Percentiles rank a stretch among this genome's conserved stretches.
Conservation (phyloP, 2,797 vertebrate species). For the Poeciliopsis infans region DNA sequence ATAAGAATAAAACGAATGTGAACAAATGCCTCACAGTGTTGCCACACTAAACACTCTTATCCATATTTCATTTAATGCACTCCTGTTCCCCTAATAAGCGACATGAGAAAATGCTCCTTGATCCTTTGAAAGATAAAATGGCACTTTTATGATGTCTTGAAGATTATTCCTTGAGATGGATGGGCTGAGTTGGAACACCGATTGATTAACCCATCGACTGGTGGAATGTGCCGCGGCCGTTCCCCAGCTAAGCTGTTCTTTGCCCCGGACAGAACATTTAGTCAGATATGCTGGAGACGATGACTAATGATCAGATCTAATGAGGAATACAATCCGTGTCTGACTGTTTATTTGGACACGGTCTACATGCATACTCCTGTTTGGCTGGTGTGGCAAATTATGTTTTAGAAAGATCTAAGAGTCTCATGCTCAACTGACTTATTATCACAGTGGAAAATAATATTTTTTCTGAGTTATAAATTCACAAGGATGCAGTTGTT, state of each 20-base stretch:
- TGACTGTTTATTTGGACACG: slow-evolving; percentile 34
- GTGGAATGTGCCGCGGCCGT: slow-evolving; percentile 71
- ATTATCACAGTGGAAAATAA: slow-evolving; percentile 11
- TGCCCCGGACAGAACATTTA: slow-evolving; percentile 64
- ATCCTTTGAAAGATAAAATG: slow-evolving; percentile 71
- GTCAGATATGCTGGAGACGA: slow-evolving; percentile 67
- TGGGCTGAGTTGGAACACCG: slow-evolving; percentile 70
- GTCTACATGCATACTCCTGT: slow-evolving; percentile 33
- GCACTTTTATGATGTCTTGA: slow-evolving; percentile 80
- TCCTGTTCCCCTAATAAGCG: slow-evolving; percentile 34
- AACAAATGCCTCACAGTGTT: slow-evolving; percentile 20
- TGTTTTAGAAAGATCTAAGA: slow-evolving; percentile 26
- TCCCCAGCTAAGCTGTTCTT: slow-evolving; percentile 73
- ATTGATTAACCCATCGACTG: slow-evolving; percentile 83
- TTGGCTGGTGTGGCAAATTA: slow-evolving; percentile 37
- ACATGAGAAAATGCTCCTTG: slow-evolving; percentile 52
- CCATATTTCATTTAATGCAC: slow-evolving; percentile 47
- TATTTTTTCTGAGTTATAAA: slow-evolving; percentile 7
- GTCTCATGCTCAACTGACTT: slow-evolving; percentile 22
- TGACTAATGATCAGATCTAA: slow-evolving; percentile 70
- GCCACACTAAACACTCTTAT: slow-evolving; percentile 17
- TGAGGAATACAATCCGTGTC: slow-evolving; percentile 49
- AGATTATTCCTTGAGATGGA: slow-evolving; percentile 80
- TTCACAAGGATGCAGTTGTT: slow-evolving; percentile 14
- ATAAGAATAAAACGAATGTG: slow-evolving; percentile 44